Conservation (phyloP, 2,113 vertebrate species). For the Eurypyga helias region DNA sequence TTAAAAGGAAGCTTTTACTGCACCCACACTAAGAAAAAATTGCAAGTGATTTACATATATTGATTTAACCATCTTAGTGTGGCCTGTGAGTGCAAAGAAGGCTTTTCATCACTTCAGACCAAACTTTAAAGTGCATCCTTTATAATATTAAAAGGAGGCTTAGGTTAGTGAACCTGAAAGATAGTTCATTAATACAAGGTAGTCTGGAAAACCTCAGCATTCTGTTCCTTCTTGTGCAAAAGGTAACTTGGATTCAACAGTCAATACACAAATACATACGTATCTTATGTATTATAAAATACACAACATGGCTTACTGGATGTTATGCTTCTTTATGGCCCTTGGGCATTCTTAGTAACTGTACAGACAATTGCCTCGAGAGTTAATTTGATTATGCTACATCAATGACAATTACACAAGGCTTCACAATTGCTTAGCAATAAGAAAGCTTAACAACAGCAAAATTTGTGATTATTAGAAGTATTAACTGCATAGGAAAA, state of each 20-base stretch:
- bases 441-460: background rate
- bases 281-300: background rate
- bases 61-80: background rate
- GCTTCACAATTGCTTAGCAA: background rate
- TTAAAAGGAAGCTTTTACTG: background rate
- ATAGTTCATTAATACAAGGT: background rate
- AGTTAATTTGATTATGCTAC: constrained; percentile 5
- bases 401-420: background rate
- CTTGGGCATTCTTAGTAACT: background rate
- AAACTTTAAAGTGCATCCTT: background rate
- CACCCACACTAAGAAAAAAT: background rate
- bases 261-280: background rate
- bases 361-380: background rate
- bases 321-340: background rate
- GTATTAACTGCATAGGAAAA: background rate
- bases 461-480: background rate
- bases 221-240: constrained; percentile 21
- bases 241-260: background rate
- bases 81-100: background rate
- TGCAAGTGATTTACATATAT: background rate
- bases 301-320: background rate
- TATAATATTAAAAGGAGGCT: background rate
- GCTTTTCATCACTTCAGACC: background rate
- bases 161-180: background rate
- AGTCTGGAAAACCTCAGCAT: background rate